A percentile compares a stretch with the other conserved stretches of the same genome.
Evolutionary conservation across 2,888 invertebrate genomes (phyloP).

Genomic region (Drosophila leonis): DNA sequence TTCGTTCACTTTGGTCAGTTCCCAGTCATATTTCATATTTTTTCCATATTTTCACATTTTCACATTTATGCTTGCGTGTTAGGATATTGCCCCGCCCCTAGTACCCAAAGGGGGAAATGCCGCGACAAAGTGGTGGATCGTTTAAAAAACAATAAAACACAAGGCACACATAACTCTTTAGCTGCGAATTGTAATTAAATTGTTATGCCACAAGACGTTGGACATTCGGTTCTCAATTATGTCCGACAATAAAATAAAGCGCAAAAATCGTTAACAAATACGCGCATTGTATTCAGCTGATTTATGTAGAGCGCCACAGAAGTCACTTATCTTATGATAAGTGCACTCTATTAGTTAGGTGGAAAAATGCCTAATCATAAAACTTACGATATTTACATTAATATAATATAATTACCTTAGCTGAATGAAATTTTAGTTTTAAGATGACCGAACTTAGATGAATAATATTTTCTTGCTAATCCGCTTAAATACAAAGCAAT

Average conservation of each 20-base stretch:
- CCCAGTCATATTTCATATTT: slow-evolving; percentile 73
- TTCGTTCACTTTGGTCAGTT: slow-evolving; percentile 59
- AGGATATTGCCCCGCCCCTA: background rate
- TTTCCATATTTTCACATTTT: slow-evolving; percentile 69
- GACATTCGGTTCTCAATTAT: slow-evolving; percentile 59
- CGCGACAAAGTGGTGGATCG: slow-evolving; percentile 78
- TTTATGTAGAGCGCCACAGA: slow-evolving; percentile 39
- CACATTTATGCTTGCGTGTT: slow-evolving; percentile 65
- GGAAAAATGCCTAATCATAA: slow-evolving; percentile 28
- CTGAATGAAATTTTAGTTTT: background rate
- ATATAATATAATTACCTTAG: background rate
- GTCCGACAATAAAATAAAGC: slow-evolving; percentile 51
- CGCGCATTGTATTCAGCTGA: slow-evolving; percentile 33
- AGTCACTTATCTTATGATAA: slow-evolving; percentile 40
- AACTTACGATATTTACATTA: background rate
- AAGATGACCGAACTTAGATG: background rate
- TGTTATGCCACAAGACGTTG: slow-evolving; percentile 68
- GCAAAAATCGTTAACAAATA: slow-evolving; percentile 66
- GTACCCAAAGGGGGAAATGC: slow-evolving; percentile 43
- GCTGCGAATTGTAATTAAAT: slow-evolving; percentile 72
- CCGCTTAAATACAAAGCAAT: too few relatives aligned
- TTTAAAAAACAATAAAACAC: slow-evolving; percentile 82
- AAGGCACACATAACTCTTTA: slow-evolving; percentile 39
- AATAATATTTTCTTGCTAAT: background rate
- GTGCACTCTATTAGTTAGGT: slow-evolving; percentile 35